Evolutionary conservation across 2,113 vertebrate species (phyloP).

Genomic region (Spermophilus dauricus): DNA sequence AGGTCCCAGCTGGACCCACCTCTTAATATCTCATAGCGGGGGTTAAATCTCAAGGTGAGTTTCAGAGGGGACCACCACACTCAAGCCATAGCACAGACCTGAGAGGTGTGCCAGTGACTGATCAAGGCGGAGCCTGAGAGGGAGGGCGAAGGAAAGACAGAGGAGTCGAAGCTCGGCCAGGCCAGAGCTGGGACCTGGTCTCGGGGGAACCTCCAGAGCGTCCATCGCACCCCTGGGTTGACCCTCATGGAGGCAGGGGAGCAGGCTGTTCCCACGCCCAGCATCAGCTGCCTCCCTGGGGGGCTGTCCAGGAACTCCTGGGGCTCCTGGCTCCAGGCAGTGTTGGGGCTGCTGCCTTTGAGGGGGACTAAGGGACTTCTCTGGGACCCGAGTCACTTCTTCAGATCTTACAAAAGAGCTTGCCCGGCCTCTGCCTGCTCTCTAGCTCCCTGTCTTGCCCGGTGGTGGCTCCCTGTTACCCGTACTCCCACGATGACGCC

Average conservation of each 20-base stretch:
- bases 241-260: neutral
- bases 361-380: neutral
- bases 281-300: rapidly evolving
- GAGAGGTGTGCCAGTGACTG: no score
- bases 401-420: neutral
- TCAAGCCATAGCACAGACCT: neutral
- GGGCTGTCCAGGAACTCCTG: neutral
- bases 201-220: neutral
- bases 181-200: neutral
- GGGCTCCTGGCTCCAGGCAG: neutral
- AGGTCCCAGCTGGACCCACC: neutral
- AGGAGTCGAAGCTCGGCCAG: rapidly evolving
- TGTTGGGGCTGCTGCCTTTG: neutral
- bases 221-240: rapidly evolving
- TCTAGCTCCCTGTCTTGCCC: no score
- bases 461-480: neutral
- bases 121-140: neutral
- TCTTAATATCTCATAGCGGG: neutral
- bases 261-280: rapidly evolving
- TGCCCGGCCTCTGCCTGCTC: neutral
- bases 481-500: neutral
- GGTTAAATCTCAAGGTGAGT: no score
- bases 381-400: neutral
- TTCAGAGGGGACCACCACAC: neutral
- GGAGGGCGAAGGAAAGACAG: neutral